These are phyloP conservation scores for Camponotus vicinus DNA, from an alignment of 1,140 invertebrate species.

Conservation along the genomic window DNA sequence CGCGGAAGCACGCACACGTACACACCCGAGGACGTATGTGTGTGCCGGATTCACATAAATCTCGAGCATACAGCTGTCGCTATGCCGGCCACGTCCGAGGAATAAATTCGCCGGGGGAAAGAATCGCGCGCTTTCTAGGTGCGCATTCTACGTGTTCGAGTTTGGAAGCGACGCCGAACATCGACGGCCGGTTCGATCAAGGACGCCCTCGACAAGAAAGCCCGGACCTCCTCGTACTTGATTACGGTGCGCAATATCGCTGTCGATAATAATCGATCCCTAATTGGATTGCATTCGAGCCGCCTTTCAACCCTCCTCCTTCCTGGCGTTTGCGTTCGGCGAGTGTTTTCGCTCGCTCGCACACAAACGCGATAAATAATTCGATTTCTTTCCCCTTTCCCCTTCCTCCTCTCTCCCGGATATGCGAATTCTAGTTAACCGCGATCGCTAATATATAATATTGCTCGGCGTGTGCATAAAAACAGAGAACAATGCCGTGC, in stretches of 20 bases:
- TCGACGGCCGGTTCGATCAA: constrained; percentile 43
- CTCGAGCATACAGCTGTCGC: constrained; percentile 70
- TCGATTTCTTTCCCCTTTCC: neutral
- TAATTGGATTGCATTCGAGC: constrained; percentile 30
- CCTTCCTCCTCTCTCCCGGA: too few species aligned
- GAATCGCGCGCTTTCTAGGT: constrained; percentile 45
- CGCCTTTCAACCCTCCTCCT: neutral
- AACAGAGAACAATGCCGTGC: too few species aligned
- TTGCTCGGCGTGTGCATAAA: too few species aligned
- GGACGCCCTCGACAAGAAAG: neutral
- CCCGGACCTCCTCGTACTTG: neutral
- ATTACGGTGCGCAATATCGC: constrained; percentile 34
- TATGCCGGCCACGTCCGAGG: constrained; percentile 64
- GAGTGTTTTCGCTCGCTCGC: neutral
- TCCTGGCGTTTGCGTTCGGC: neutral
- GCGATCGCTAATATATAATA: constrained; percentile 3
- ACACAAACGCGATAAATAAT: constrained; percentile 13
- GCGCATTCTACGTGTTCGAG: constrained; percentile 53
- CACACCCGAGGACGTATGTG: neutral
- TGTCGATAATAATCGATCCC: constrained; percentile 35
- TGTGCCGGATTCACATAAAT: constrained; percentile 65
- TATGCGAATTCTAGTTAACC: neutral
- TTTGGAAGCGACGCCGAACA: constrained; percentile 57
- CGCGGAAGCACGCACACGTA: neutral
- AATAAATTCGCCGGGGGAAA: constrained; percentile 72